These are phyloP conservation scores for Abrostola triplasia DNA, from an alignment of 2,888 invertebrate species.

Conservation along the genomic window DNA sequence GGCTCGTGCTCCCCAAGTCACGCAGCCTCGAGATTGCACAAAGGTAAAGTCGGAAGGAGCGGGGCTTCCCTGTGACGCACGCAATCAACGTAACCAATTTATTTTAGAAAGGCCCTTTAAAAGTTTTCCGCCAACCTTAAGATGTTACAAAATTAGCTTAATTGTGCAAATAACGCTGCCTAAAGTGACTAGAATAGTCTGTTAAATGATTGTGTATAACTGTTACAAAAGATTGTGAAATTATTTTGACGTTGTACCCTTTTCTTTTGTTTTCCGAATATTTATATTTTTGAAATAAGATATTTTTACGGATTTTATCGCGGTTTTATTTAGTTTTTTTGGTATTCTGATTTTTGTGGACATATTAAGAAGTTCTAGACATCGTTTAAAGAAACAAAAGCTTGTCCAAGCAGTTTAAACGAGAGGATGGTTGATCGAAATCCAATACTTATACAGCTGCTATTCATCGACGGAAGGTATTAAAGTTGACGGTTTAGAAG, in stretches of 20 bases:
- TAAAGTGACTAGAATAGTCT: constrained; percentile 17
- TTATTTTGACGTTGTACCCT: not conserved
- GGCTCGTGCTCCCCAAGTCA: constrained; percentile 44
- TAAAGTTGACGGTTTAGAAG: no score
- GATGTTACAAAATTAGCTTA: constrained; percentile 7
- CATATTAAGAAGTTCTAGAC: no score
- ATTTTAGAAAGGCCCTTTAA: constrained; percentile 35
- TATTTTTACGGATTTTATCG: no score
- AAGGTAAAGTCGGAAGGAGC: constrained; percentile 24
- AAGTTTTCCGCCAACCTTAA: constrained; percentile 20
- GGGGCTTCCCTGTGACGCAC: constrained; percentile 65
- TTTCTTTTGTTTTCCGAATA: no score
- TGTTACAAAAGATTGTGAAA: constrained; percentile 16
- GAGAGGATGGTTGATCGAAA: no score
- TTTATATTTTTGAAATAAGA: no score
- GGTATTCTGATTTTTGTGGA: no score
- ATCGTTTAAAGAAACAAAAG: no score
- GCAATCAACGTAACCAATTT: constrained; percentile 33
- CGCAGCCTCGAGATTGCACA: constrained; percentile 30
- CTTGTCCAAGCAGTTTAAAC: no score
- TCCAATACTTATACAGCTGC: no score
- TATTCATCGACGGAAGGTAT: no score
- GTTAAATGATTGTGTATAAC: constrained; percentile 4
- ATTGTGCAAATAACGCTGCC: constrained; percentile 22
- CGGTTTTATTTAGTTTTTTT: no score